A percentile compares a stretch with the other conserved stretches of the same genome.
These are phyloP conservation scores for Tiliacea citrago DNA, from an alignment of 2,888 invertebrate species.

Conservation along the genomic window DNA sequence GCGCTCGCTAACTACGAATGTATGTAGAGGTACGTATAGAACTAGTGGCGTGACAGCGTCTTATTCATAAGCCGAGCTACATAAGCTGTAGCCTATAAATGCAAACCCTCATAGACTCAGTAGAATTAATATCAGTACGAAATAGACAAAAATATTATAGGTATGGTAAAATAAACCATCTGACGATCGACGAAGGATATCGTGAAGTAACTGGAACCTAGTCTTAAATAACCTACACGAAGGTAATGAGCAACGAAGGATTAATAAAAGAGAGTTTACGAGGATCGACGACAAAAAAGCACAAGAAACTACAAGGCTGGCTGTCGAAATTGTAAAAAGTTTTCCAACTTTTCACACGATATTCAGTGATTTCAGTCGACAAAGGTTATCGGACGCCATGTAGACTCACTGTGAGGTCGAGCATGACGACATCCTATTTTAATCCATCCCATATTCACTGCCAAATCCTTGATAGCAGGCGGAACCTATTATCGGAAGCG, in stretches of 20 bases:
- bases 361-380: not conserved
- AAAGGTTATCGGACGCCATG: conserved; percentile 5
- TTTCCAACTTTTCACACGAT: not conserved
- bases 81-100: too few species aligned
- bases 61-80: too few species aligned
- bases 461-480: conserved; percentile 35
- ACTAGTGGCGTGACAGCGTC: too few species aligned
- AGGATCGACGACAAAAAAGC: not conserved
- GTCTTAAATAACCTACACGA: not conserved
- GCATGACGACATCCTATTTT: conserved; percentile 37
- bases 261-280: not conserved
- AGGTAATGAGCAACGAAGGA: not conserved
- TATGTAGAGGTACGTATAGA: too few species aligned
- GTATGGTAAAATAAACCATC: too few species aligned
- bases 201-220: not conserved
- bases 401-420: not conserved
- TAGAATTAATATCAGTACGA: too few species aligned
- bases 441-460: conserved; percentile 29
- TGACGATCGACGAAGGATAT: not conserved
- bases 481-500: conserved; percentile 31
- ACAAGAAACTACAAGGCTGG: not conserved
- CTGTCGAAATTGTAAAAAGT: not conserved
- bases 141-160: too few species aligned
- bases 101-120: too few species aligned
- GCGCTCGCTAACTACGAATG: too few species aligned